Percentiles rank a stretch among this genome's conserved stretches.
Evolutionary conservation across 1,140 invertebrate species (phyloP).

Genomic region (Drosophila pectinifera): DNA sequence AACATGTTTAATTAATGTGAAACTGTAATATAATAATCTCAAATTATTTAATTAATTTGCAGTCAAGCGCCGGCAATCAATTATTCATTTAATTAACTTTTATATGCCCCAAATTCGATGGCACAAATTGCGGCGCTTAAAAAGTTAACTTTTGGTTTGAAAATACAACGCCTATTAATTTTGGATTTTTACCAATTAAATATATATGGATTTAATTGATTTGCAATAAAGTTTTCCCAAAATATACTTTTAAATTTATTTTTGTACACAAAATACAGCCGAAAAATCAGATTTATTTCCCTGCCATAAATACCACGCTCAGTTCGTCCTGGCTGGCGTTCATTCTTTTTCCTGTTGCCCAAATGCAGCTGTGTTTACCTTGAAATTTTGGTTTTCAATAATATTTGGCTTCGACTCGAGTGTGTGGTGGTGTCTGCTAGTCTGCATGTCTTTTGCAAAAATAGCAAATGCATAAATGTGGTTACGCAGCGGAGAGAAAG

Average conservation of each 20-base stretch:
- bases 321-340: slow-evolving; percentile 13
- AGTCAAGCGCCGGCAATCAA: not conserved
- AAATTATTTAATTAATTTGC: not conserved
- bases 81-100: slow-evolving; percentile 12
- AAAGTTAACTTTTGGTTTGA: slow-evolving; percentile 1
- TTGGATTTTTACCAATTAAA: not conserved
- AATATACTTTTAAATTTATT: not conserved
- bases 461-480: slow-evolving; percentile 77
- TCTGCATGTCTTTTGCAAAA: slow-evolving; percentile 76
- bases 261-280: not conserved
- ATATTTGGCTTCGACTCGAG: slow-evolving; percentile 67
- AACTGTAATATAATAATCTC: not conserved
- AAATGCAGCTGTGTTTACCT: slow-evolving; percentile 77
- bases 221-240: not conserved
- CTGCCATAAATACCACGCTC: slow-evolving; percentile 27
- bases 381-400: slow-evolving; percentile 77
- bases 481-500: slow-evolving; percentile 47
- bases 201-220: slow-evolving; percentile 4
- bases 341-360: slow-evolving; percentile 33
- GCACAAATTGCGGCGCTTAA: not conserved
- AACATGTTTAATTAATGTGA: no score
- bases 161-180: not conserved
- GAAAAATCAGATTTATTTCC: slow-evolving; percentile 25
- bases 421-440: slow-evolving; percentile 43
- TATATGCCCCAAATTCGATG: not conserved